These are phyloP conservation scores for Tetropium fuscum DNA, from an alignment of 2,888 invertebrate genomes.

Conservation along the genomic window DNA sequence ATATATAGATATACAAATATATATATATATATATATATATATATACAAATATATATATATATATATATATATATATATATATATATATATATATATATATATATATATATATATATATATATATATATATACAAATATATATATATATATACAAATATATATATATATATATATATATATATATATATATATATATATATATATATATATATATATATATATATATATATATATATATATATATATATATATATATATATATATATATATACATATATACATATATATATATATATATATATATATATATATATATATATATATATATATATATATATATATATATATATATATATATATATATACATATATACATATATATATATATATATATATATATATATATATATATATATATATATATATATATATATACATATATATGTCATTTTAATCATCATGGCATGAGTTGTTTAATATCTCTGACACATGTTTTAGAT, in stretches of 20 bases:
- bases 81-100: too few relatives aligned
- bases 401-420: background rate
- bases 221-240: background rate
- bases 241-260: background rate
- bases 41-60: too few relatives aligned
- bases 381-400: background rate
- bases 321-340: background rate
- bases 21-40: too few relatives aligned
- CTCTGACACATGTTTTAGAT: constrained; percentile 65
- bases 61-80: too few relatives aligned
- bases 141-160: background rate
- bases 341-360: background rate
- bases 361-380: background rate
- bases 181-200: background rate
- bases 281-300: background rate
- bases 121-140: background rate
- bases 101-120: background rate
- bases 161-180: background rate
- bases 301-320: background rate
- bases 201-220: background rate
- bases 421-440: background rate
- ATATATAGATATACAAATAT: too few relatives aligned
- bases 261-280: background rate
- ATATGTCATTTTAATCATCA: background rate
- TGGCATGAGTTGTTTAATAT: background rate